Percentiles rank a stretch among this genome's conserved stretches.
Evolutionary conservation across 2,113 vertebrate species (phyloP).

Genomic region (Elephantulus edwardii): DNA sequence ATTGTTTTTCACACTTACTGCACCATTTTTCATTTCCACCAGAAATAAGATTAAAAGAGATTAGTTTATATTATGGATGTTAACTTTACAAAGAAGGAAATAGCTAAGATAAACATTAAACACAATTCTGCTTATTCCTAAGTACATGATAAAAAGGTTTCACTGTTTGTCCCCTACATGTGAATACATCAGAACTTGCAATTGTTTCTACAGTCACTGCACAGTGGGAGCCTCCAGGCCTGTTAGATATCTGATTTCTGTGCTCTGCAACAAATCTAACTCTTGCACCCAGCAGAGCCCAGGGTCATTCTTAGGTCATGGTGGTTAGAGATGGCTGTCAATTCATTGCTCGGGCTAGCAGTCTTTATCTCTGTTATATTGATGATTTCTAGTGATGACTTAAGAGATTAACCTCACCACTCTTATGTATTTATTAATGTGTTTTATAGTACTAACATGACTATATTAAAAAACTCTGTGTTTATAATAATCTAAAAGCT

Average conservation of each 20-base stretch:
- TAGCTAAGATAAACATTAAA: conserved; percentile 25
- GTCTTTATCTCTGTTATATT: conserved; percentile 83
- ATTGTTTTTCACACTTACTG: neutral
- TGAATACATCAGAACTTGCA: conserved; percentile 74
- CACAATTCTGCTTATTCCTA: neutral
- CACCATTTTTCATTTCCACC: neutral
- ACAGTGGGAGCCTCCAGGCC: conserved; percentile 79
- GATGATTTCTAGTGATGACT: conserved; percentile 80
- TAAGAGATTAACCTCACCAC: conserved; percentile 68
- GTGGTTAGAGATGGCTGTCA: conserved; percentile 88
- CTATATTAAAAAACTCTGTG: conserved; percentile 45
- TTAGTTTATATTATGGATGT: neutral
- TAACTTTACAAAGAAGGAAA: conserved; percentile 63
- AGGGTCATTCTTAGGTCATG: conserved; percentile 87
- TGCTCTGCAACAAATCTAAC: conserved; percentile 81
- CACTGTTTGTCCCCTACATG: conserved; percentile 75
- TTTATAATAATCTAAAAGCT: conserved; percentile 64
- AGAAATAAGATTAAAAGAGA: neutral
- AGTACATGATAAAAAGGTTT: conserved; percentile 58
- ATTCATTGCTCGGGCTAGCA: conserved; percentile 77
- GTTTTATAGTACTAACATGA: conserved; percentile 30
- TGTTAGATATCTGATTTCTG: conserved; percentile 84
- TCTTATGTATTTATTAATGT: conserved; percentile 52
- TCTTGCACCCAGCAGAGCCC: conserved; percentile 84
- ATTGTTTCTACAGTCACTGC: conserved; percentile 81